A percentile compares a stretch with the other conserved stretches of the same genome.
These are phyloP conservation scores for Thera obeliscata DNA, from an alignment of 2,888 invertebrate species.

Conservation along the genomic window DNA sequence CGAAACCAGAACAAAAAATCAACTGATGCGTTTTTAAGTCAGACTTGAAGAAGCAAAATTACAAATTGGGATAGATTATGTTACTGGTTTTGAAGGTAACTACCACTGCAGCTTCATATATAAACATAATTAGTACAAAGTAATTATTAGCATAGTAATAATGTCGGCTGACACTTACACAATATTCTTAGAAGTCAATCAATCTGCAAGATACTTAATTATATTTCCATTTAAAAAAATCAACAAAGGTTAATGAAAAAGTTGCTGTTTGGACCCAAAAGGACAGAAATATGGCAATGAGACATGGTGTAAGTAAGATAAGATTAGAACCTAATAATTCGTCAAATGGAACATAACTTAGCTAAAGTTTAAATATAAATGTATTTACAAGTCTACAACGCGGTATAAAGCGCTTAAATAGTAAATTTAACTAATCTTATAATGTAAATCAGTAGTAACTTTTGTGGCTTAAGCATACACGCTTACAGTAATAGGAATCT, in stretches of 20 bases:
- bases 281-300: background rate
- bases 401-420: conserved; percentile 34
- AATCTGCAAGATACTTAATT: background rate
- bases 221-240: background rate
- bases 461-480: conserved; percentile 52
- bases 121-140: too few species aligned
- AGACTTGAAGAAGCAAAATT: too few species aligned
- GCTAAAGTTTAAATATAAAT: conserved; percentile 17
- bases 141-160: too few species aligned
- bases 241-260: background rate
- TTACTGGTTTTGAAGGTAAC: too few species aligned
- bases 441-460: conserved; percentile 56
- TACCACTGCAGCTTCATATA: too few species aligned
- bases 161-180: too few species aligned
- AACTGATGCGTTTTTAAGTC: too few species aligned
- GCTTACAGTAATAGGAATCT: conserved; percentile 67
- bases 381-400: conserved; percentile 30
- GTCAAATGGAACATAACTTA: conserved; percentile 21
- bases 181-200: background rate
- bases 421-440: conserved; percentile 42
- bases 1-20: background rate
- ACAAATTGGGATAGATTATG: too few species aligned
- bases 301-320: background rate
- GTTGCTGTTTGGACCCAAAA: conserved; percentile 16
- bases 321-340: conserved; percentile 6